A percentile compares a stretch with the other conserved stretches of the same genome.
Evolutionary conservation across 1,140 invertebrate species (phyloP).

Genomic region (Octopus bimaculoides): DNA sequence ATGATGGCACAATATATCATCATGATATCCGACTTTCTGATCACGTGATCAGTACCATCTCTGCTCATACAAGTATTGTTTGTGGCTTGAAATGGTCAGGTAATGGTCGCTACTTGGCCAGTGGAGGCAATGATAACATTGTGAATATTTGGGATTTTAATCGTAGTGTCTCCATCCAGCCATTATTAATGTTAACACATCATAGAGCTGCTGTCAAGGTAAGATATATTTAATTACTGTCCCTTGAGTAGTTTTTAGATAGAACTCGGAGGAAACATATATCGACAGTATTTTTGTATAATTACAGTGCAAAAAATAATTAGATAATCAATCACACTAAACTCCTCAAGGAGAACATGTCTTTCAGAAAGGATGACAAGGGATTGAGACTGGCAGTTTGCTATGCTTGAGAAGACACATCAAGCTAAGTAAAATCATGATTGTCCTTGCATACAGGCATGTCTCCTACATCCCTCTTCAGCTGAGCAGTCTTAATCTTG

Average conservation of each 20-base stretch:
- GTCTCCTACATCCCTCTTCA: too few species aligned
- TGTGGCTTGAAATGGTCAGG: conserved; percentile 95
- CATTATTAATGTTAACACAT: conserved; percentile 40
- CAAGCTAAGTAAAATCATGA: too few species aligned
- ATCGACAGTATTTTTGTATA: neutral
- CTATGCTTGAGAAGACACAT: neutral
- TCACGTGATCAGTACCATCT: conserved; percentile 74
- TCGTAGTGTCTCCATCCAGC: conserved; percentile 23
- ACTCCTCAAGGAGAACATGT: neutral
- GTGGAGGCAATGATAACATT: conserved; percentile 93
- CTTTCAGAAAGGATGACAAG: neutral
- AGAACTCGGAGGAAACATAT: neutral
- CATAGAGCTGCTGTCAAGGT: conserved; percentile 62
- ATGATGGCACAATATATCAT: conserved; percentile 85
- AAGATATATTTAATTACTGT: conserved; percentile 13
- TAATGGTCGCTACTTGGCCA: conserved; percentile 86
- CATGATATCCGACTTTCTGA: conserved; percentile 90
- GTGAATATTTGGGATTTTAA: conserved; percentile 79
- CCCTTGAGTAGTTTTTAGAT: neutral
- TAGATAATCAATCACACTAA: neutral
- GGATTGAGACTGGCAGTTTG: neutral
- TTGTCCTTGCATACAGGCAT: too few species aligned
- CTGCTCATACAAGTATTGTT: conserved; percentile 79
- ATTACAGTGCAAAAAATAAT: neutral
- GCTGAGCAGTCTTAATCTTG: too few species aligned